These are phyloP conservation scores for Eucriotettix oculatus DNA, from an alignment of 2,888 invertebrate species.

Conservation along the genomic window DNA sequence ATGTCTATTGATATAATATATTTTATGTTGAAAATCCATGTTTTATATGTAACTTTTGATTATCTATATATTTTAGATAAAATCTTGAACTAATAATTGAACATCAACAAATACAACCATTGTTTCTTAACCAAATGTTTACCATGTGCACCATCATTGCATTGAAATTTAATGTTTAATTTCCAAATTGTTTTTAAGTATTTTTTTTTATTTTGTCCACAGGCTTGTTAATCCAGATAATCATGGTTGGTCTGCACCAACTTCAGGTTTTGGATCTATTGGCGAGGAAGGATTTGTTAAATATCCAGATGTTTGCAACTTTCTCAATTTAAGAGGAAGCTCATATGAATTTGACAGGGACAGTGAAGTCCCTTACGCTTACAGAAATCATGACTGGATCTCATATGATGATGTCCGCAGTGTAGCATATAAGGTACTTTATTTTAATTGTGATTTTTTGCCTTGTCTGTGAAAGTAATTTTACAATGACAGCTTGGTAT, in stretches of 20 bases:
- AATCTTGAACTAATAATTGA: too few species aligned
- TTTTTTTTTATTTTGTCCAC: constrained; percentile 10
- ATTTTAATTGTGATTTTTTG: constrained; percentile 1
- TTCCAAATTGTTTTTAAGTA: background rate
- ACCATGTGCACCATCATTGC: too few species aligned
- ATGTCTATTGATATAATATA: too few species aligned
- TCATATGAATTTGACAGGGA: constrained; percentile 43
- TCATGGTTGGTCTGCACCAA: constrained; percentile 51
- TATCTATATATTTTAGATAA: too few species aligned
- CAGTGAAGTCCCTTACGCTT: constrained; percentile 62
- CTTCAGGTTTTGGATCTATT: constrained; percentile 46
- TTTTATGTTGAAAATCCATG: too few species aligned
- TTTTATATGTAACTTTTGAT: too few species aligned
- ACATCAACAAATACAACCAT: too few species aligned
- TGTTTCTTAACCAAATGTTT: too few species aligned
- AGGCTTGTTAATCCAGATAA: constrained; percentile 50
- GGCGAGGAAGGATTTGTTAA: constrained; percentile 52
- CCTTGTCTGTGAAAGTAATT: background rate
- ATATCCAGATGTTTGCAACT: constrained; percentile 52
- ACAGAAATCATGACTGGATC: constrained; percentile 56
- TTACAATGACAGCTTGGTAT: background rate
- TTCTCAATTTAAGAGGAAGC: constrained; percentile 36
- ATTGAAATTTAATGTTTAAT: too few species aligned
- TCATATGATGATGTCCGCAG: constrained; percentile 63
- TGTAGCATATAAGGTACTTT: constrained; percentile 44